phyloP scores from a whole-genome alignment of 2,113 vertebrate genomes.

The Helogale parvula region DNA sequence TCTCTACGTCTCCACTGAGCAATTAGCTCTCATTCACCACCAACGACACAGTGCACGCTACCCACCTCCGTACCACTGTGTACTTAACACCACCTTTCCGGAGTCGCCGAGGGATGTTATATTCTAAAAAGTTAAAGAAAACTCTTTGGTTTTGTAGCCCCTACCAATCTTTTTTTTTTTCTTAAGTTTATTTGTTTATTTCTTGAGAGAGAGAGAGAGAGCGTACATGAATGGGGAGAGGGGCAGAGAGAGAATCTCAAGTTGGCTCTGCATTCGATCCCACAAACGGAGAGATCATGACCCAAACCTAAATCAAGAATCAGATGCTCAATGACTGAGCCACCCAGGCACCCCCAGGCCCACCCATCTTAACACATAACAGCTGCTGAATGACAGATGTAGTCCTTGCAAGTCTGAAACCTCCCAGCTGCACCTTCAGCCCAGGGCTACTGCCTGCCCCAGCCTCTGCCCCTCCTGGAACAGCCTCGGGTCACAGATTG shows the following conservation, averaged over 20 bases:
- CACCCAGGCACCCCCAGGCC: neutral
- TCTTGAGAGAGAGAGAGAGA: no score
- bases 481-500: neutral
- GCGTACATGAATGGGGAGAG: no score
- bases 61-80: neutral
- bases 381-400: neutral
- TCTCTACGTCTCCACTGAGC: neutral
- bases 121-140: neutral
- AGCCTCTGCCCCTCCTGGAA: neutral
- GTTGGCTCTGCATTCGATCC: no score
- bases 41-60: no score
- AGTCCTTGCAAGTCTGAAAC: neutral
- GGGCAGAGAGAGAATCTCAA: no score
- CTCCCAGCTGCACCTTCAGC: neutral
- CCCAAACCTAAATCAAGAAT: no score
- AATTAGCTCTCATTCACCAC: neutral
- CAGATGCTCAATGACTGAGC: no score
- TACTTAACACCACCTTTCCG: neutral
- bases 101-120: neutral
- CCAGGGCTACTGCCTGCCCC: neutral
- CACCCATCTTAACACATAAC: neutral
- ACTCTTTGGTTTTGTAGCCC: neutral
- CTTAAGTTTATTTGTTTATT: no score
- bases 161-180: neutral
- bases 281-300: no score